Percentiles rank a stretch among this genome's conserved stretches.
Evolutionary conservation across 2,113 vertebrate species (phyloP).

Genomic region (Chlorocebus sabaeus): DNA sequence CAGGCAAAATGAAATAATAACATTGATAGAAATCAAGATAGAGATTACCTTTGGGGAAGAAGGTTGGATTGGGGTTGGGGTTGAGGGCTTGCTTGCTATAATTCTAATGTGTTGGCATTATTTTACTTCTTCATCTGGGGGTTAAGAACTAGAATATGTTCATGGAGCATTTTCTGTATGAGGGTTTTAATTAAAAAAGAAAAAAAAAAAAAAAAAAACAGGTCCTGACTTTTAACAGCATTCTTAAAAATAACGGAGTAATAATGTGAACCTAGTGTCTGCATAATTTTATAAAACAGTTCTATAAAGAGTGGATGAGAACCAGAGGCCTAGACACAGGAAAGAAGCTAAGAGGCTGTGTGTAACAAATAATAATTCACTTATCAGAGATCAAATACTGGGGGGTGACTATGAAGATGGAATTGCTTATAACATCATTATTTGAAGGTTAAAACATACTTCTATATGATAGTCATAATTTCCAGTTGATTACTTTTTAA

Average conservation of each 20-base stretch:
- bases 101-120: neutral
- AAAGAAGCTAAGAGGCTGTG: neutral
- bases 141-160: neutral
- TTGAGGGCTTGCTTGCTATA: no score
- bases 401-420: neutral
- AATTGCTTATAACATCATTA: neutral
- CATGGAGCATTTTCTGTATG: neutral
- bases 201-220: neutral
- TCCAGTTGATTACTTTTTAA: neutral
- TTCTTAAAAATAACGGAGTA: neutral
- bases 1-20: neutral
- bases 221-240: neutral
- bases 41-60: neutral
- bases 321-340: neutral
- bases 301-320: neutral
- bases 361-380: neutral
- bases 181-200: neutral
- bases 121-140: neutral
- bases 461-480: neutral
- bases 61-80: neutral
- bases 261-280: neutral
- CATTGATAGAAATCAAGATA: neutral
- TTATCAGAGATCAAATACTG: neutral
- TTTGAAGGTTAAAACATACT: neutral
- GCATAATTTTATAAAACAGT: neutral